Evolutionary conservation across 2,797 vertebrate species (phyloP).

Genomic region (Macrochelys suwanniensis): DNA sequence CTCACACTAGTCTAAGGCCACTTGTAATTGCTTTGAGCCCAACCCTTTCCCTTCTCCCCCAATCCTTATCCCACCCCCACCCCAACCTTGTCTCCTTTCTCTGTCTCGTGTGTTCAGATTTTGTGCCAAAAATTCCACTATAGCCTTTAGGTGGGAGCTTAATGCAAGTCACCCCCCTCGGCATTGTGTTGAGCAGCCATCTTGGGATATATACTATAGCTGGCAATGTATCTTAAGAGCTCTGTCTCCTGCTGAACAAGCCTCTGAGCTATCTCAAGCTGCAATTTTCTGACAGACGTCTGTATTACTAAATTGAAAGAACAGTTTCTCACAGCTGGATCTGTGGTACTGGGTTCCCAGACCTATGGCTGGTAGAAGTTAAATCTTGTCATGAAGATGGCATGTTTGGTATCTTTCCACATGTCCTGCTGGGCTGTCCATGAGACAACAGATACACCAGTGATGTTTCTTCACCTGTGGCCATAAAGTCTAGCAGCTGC

Average conservation of each 20-base stretch:
- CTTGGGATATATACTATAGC: not conserved
- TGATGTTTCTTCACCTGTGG: not conserved
- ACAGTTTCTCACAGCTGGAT: constrained; percentile 69
- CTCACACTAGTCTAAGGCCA: constrained; percentile 22
- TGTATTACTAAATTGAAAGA: constrained; percentile 50
- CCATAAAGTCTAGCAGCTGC: not conserved
- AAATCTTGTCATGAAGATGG: not conserved
- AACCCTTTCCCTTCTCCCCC: not conserved
- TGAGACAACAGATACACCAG: not conserved
- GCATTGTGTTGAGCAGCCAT: not conserved
- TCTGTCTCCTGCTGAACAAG: constrained; percentile 26
- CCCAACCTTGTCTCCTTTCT: constrained; percentile 30
- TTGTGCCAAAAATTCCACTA: constrained; percentile 17
- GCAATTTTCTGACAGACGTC: constrained; percentile 69
- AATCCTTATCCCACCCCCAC: not conserved
- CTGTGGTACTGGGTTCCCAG: constrained; percentile 43
- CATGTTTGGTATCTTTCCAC: constrained; percentile 4
- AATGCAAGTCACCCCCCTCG: not conserved
- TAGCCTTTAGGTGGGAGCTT: constrained; percentile 7
- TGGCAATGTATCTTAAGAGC: constrained; percentile 54
- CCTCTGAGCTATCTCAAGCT: constrained; percentile 32
- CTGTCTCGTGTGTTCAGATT: not conserved
- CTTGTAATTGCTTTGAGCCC: constrained; percentile 46
- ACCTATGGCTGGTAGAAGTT: constrained; percentile 29
- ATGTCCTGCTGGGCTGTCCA: not conserved